A percentile compares a stretch with the other conserved stretches of the same genome.
phyloP scores from a whole-genome alignment of 2,113 vertebrate species.

The Gallinago media region DNA sequence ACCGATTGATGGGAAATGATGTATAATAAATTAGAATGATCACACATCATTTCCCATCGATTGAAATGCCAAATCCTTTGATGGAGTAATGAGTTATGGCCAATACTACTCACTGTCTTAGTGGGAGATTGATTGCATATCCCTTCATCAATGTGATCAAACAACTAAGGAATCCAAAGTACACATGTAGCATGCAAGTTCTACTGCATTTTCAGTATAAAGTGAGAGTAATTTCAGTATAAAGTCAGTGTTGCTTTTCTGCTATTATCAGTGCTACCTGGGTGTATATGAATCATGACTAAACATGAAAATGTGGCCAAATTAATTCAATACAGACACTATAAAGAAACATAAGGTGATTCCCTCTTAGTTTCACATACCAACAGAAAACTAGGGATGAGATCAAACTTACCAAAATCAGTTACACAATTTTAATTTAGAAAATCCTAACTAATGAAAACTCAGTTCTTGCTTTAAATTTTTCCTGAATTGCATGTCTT shows the following conservation, averaged over 20 bases:
- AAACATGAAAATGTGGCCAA: background rate
- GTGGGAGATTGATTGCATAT: conserved; percentile 84
- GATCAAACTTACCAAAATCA: background rate
- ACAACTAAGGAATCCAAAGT: conserved; percentile 78
- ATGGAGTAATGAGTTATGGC: conserved; percentile 87
- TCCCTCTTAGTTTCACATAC: background rate
- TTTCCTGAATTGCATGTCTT: background rate
- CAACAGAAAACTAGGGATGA: background rate
- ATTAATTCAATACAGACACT: background rate
- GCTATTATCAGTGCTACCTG: background rate
- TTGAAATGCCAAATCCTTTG: conserved; percentile 88
- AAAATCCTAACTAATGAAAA: background rate
- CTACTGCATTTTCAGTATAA: conserved; percentile 28
- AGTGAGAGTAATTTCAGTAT: background rate
- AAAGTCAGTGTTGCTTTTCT: conserved; percentile 22
- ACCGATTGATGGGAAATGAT: conserved; percentile 88
- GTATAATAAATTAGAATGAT: conserved; percentile 91
- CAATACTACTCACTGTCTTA: conserved; percentile 88
- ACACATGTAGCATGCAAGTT: conserved; percentile 58
- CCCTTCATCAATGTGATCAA: conserved; percentile 82
- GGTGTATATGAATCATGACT: background rate
- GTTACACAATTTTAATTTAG: background rate
- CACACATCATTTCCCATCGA: conserved; percentile 91
- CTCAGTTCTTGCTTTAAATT: background rate
- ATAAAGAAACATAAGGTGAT: background rate